Evolutionary conservation across 35 echinoderm and acorn worm genomes (phyloP).

Genomic region (Nesometra sesokonis): DNA sequence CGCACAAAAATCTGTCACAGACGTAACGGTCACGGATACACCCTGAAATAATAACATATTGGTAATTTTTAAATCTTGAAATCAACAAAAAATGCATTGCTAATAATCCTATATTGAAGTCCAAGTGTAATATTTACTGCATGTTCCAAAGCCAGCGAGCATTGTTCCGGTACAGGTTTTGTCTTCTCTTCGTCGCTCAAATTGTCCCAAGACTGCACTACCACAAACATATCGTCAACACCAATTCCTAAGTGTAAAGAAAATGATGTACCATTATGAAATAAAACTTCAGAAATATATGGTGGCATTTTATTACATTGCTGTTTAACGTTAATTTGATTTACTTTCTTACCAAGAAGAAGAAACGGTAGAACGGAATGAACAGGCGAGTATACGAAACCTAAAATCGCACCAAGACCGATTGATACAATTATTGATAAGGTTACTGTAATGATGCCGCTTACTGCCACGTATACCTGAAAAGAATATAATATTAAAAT

Average conservation of each 20-base stretch:
- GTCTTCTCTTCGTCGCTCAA: background rate
- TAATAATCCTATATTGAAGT: too few species aligned
- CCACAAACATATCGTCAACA: too few species aligned
- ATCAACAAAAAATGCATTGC: too few species aligned
- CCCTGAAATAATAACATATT: constrained; percentile 10
- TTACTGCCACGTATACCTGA: background rate
- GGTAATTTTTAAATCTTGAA: too few species aligned
- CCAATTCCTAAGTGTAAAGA: background rate
- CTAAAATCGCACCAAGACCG: background rate
- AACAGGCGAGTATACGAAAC: background rate
- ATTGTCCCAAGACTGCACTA: constrained; percentile 12
- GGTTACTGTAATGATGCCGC: background rate
- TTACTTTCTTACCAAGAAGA: background rate
- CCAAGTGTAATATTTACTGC: constrained; percentile 8
- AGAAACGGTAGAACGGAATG: constrained; percentile 7
- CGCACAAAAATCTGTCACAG: constrained; percentile 15
- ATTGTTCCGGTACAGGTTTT: background rate
- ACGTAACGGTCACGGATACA: constrained; percentile 16
- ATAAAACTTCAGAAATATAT: background rate
- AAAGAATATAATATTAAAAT: background rate
- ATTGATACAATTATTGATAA: background rate
- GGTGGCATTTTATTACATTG: too few species aligned
- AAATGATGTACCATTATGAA: background rate
- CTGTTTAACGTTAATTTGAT: background rate
- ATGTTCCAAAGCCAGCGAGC: background rate